Percentiles rank a stretch among this genome's conserved stretches.
These are phyloP conservation scores for Pissodes strobi DNA, from an alignment of 1,140 invertebrate genomes.

Conservation along the genomic window DNA sequence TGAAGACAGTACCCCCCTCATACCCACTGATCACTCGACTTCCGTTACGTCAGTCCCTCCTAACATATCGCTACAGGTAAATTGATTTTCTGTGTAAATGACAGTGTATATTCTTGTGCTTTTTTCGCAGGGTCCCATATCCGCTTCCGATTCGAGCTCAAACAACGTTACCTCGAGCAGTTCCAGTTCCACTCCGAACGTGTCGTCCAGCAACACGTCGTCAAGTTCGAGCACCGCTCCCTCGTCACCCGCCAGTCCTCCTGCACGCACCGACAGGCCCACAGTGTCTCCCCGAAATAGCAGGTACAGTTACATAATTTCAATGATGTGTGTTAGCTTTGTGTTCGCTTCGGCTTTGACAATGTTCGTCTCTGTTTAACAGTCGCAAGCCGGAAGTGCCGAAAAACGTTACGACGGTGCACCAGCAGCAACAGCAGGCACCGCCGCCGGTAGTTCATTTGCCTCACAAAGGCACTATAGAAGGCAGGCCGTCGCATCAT, in stretches of 20 bases:
- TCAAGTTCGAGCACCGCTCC: slow-evolving; percentile 67
- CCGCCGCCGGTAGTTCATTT: slow-evolving; percentile 12
- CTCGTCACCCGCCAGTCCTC: slow-evolving; percentile 57
- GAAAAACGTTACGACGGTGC: neutral
- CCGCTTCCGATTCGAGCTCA: slow-evolving; percentile 61
- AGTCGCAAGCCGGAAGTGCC: slow-evolving; percentile 22
- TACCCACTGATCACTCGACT: slow-evolving; percentile 62
- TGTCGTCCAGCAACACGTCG: slow-evolving; percentile 65
- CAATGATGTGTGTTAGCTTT: neutral
- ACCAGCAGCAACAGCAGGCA: neutral
- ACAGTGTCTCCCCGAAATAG: slow-evolving; percentile 56
- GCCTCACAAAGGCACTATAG: slow-evolving; percentile 12
- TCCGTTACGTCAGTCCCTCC: slow-evolving; percentile 35
- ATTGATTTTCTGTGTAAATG: too few relatives aligned
- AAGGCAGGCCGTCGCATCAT: slow-evolving; percentile 15
- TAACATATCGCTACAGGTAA: slow-evolving; percentile 26
- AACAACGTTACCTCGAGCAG: slow-evolving; percentile 62
- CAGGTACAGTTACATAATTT: slow-evolving; percentile 42
- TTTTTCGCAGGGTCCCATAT: slow-evolving; percentile 42
- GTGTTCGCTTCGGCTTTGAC: too few relatives aligned
- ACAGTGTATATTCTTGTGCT: neutral
- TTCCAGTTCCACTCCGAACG: slow-evolving; percentile 66
- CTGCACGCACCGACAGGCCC: slow-evolving; percentile 52
- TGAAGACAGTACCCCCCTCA: slow-evolving; percentile 64
- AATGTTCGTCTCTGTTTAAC: neutral